A percentile compares a stretch with the other conserved stretches of the same genome.
These are phyloP conservation scores for Scaptodrosophila lebanonensis DNA, from an alignment of 1,140 invertebrate genomes.

Conservation along the genomic window DNA sequence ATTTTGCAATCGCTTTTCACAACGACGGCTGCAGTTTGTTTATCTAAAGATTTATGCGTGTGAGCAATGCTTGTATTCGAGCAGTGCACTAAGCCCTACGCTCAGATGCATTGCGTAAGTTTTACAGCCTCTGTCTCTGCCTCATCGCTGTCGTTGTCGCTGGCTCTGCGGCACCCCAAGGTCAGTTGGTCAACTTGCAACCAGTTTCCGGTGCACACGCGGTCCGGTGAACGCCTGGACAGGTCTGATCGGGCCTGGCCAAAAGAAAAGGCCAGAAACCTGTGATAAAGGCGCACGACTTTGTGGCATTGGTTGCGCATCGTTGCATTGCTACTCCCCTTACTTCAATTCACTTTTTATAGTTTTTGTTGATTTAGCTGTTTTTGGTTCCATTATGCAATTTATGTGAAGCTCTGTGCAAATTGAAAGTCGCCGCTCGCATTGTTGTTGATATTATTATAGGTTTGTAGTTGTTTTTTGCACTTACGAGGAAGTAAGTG, in stretches of 20 bases:
- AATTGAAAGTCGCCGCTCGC: slow-evolving; percentile 50
- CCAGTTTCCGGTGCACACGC: no score
- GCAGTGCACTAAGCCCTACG: slow-evolving; percentile 12
- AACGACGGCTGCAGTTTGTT: slow-evolving; percentile 43
- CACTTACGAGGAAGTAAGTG: slow-evolving; percentile 63
- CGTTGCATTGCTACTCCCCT: slow-evolving; percentile 7
- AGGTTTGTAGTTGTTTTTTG: neutral
- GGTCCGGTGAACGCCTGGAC: no score
- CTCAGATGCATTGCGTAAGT: slow-evolving; percentile 46
- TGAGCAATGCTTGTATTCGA: no score
- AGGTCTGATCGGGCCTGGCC: no score
- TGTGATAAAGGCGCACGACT: slow-evolving; percentile 17
- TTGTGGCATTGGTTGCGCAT: no score
- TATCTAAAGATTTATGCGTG: no score
- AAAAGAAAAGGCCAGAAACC: no score
- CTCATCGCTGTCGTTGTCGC: no score
- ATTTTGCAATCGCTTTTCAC: slow-evolving; percentile 50
- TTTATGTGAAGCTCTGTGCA: slow-evolving; percentile 72
- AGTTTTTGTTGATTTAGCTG: slow-evolving; percentile 3
- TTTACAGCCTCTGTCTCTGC: no score
- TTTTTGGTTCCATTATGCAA: slow-evolving; percentile 62
- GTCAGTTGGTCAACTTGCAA: slow-evolving; percentile 58
- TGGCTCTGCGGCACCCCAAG: slow-evolving; percentile 34
- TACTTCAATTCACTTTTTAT: slow-evolving; percentile 29
- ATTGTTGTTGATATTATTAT: neutral